Evolutionary conservation across 2,797 vertebrate species (phyloP).

Genomic region (Melanotaenia pygmaea): DNA sequence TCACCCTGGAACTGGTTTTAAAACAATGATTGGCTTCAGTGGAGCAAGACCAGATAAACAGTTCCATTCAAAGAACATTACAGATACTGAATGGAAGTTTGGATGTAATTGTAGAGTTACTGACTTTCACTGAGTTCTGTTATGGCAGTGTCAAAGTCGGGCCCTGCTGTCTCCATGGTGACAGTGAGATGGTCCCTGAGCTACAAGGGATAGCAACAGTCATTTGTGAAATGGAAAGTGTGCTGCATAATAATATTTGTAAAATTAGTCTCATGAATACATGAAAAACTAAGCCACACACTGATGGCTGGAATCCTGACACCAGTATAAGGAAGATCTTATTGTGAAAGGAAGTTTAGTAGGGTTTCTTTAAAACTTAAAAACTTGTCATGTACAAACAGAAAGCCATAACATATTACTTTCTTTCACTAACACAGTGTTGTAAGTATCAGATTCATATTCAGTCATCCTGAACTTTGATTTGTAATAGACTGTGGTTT

Average conservation of each 20-base stretch:
- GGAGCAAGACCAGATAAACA: conserved; percentile 80
- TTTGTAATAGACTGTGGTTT: background rate
- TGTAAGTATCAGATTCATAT: background rate
- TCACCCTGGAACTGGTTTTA: conserved; percentile 66
- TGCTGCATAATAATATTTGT: conserved; percentile 77
- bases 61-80: conserved; percentile 64
- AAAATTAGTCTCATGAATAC: conserved; percentile 73
- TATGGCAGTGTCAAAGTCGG: conserved; percentile 52
- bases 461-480: background rate
- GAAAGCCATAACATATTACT: background rate
- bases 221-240: conserved; percentile 64
- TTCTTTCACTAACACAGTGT: background rate
- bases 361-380: conserved; percentile 14
- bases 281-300: conserved; percentile 51
- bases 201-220: conserved; percentile 44
- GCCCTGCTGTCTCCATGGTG: conserved; percentile 79
- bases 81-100: conserved; percentile 71
- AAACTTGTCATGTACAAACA: conserved; percentile 7
- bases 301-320: conserved; percentile 25
- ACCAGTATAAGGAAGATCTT: conserved; percentile 21
- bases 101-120: conserved; percentile 68
- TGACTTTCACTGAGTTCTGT: conserved; percentile 59
- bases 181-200: conserved; percentile 71
- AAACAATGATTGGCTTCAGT: conserved; percentile 76
- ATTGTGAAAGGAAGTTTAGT: conserved; percentile 19